These are phyloP conservation scores for Lepidocolaptes lacrymiger DNA, from an alignment of 2,797 vertebrate genomes.

Conservation along the genomic window DNA sequence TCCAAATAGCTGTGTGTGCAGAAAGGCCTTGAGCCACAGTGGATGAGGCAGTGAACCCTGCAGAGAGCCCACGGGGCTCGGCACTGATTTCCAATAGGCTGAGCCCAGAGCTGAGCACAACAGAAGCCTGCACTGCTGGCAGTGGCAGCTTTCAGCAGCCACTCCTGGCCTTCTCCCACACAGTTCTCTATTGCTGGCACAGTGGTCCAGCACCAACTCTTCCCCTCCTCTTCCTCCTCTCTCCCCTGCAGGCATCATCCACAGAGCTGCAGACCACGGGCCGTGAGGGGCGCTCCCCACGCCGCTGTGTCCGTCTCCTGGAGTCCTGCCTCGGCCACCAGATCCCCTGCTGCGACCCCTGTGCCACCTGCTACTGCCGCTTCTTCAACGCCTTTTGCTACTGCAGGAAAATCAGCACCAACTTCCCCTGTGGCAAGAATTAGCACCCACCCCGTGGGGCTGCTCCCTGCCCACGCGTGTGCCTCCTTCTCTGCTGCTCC, in stretches of 20 bases:
- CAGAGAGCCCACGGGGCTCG: background rate
- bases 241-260: conserved; percentile 40
- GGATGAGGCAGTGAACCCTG: background rate
- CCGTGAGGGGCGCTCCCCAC: conserved; percentile 76
- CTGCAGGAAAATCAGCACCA: conserved; percentile 86
- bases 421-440: conserved; percentile 77
- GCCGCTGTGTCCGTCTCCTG: conserved; percentile 84
- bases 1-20: background rate
- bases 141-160: background rate
- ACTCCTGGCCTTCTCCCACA: accelerated
- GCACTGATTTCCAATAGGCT: accelerated
- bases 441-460: background rate
- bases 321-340: conserved; percentile 86
- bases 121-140: background rate
- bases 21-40: background rate
- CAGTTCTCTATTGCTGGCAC: background rate
- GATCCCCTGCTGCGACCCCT: conserved; percentile 88
- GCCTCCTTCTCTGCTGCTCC: background rate
- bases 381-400: conserved; percentile 91
- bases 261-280: conserved; percentile 34
- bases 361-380: conserved; percentile 90
- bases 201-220: background rate
- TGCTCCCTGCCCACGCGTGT: accelerated
- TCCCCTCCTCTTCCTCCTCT: background rate
- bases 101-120: accelerated